Evolutionary conservation across 2,888 invertebrate genomes (phyloP), one percentile per base, ranked within the genome.

Genomic region (Ochropleura plecta): DNA sequence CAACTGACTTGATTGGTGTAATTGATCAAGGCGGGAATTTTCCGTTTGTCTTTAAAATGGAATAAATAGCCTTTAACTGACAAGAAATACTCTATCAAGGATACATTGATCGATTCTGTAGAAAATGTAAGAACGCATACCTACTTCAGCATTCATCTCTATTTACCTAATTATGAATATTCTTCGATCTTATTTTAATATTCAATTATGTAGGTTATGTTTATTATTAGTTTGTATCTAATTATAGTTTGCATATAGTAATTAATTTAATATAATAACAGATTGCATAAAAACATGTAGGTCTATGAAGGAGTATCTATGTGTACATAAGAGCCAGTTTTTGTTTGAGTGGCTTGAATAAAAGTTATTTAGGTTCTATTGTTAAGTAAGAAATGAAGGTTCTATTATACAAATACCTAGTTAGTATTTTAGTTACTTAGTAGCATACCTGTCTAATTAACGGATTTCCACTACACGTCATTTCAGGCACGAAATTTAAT

Each of bases 11-110:
- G 91, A 95, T 94, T 93, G 94, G 90, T 88, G 85, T 94, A 93
- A 95, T 95, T 94, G 91, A 94, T 93, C 92, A 89, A 87, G 84
- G 89, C 89, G 86, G 95, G 95, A 95, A 95, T 93, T 92, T 95
- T 95, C 94, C 95, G 89, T 90, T 88, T 88, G 90, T 73, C 86
- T 88, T 85, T 92, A 90, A 92, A 92, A 89, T 92, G 87, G 85
- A 83, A 89, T 82, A 82, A 82, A 83, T 85, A 68, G 70, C 66
- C 66, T 40, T 60, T 78, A 83, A 81, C 76, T 69, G 66, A 71
- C 65, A 76, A 75, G 68, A 84, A 79, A 78, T 68, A 79, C 75
- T 70, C 30, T 57, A 73, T 69, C 86, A 87, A 82, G 75, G 70
- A 80, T 82, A 76, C 49, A 83, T 83, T 82, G 78, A 78, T 85